These are phyloP conservation scores for Varanus komodoensis DNA, from an alignment of 2,113 vertebrate genomes.

Conservation along the genomic window DNA sequence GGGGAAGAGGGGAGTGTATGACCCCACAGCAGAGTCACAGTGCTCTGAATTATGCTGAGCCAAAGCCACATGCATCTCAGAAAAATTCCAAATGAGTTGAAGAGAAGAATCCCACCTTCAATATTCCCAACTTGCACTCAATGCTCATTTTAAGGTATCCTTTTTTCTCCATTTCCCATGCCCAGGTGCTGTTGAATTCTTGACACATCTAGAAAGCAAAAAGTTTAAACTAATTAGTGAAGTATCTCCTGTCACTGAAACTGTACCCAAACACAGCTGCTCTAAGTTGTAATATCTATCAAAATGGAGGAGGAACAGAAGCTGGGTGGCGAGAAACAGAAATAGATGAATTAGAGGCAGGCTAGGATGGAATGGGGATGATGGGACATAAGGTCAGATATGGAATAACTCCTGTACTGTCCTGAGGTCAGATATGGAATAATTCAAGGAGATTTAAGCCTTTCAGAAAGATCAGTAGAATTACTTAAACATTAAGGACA, in stretches of 20 bases:
- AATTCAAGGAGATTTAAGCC: neutral
- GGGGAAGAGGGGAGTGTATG: neutral
- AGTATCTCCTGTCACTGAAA: neutral
- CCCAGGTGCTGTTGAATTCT: conserved; percentile 96
- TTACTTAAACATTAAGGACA: neutral
- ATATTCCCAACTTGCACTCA: conserved; percentile 94
- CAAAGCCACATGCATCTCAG: neutral
- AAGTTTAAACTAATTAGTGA: neutral
- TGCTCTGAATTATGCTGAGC: neutral
- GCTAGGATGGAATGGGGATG: neutral
- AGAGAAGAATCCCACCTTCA: conserved; percentile 85
- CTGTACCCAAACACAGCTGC: neutral
- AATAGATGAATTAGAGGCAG: neutral
- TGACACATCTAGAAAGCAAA: conserved; percentile 89
- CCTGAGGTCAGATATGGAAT: neutral
- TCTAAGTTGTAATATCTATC: neutral
- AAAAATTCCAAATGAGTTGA: neutral
- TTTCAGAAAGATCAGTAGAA: neutral
- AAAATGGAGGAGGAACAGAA: neutral
- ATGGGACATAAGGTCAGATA: neutral
- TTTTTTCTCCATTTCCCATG: conserved; percentile 98
- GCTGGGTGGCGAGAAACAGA: neutral
- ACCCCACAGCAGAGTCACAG: no score
- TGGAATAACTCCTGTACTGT: no score
- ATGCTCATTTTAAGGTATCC: conserved; percentile 95